A percentile compares a stretch with the other conserved stretches of the same genome.
Conservation (phyloP, 2,797 vertebrate genomes). For the Rallus crepitans region DNA sequence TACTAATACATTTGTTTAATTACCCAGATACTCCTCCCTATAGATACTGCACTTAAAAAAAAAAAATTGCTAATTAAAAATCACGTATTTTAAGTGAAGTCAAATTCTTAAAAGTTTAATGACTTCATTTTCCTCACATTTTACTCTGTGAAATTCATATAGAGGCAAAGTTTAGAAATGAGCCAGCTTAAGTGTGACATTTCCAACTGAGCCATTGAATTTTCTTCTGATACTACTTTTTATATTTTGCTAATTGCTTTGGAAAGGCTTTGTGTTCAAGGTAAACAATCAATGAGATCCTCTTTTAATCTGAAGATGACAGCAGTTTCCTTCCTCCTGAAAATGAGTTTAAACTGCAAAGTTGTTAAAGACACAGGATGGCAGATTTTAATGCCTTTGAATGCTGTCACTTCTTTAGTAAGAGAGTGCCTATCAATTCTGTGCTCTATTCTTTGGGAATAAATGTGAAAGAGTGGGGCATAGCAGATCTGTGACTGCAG, state of each 20-base stretch:
- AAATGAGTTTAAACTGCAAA: not conserved
- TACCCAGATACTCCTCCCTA: not conserved
- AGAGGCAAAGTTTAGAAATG: not conserved
- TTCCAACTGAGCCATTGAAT: not conserved
- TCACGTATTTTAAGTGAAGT: not conserved
- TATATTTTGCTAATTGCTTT: conserved; percentile 4
- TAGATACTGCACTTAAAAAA: not conserved
- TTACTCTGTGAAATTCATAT: not conserved
- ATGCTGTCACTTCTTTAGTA: not conserved
- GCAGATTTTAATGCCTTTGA: not conserved
- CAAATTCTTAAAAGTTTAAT: conserved; percentile 21
- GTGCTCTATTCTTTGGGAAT: not conserved
- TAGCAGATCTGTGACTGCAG: not conserved
- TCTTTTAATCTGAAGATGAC: not conserved
- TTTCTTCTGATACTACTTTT: not conserved
- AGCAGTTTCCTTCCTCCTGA: not conserved
- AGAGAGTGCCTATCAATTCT: not conserved
- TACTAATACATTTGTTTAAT: not conserved
- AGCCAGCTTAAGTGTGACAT: not conserved
- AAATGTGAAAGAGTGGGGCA: not conserved
- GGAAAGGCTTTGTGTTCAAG: not conserved
- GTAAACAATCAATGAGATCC: not conserved
- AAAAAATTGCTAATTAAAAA: not conserved
- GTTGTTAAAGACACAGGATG: not conserved
- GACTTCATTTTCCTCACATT: conserved; percentile 27